Evolutionary conservation across 2,113 vertebrate genomes (phyloP).

Genomic region (Andinoacara biseriatus): DNA sequence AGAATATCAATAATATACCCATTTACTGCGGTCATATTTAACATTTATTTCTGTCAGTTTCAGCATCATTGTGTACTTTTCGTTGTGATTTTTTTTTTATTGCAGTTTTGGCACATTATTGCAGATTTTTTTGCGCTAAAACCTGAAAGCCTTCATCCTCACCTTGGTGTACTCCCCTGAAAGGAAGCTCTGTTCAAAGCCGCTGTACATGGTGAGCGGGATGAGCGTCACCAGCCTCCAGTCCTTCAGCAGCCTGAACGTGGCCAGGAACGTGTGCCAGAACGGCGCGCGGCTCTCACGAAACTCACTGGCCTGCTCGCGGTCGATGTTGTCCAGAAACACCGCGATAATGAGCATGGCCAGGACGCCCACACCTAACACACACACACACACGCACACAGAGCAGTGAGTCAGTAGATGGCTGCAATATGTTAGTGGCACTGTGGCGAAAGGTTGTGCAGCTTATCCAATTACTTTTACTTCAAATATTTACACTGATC

Average conservation of each 20-base stretch:
- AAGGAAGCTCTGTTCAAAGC: conserved; percentile 94
- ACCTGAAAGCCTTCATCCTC: background rate
- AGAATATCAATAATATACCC: no score
- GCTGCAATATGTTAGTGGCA: background rate
- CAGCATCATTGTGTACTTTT: no score
- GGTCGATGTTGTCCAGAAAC: conserved; percentile 87
- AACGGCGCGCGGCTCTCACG: conserved; percentile 74
- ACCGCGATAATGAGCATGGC: conserved; percentile 85
- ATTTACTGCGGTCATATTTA: no score
- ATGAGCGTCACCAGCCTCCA: conserved; percentile 86
- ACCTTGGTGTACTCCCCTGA: conserved; percentile 95
- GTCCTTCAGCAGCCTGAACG: conserved; percentile 86
- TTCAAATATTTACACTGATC: background rate
- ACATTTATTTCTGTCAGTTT: no score
- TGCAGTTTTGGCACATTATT: no score
- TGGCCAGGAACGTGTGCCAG: conserved; percentile 85
- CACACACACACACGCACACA: conserved; percentile 2
- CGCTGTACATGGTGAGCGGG: conserved; percentile 92
- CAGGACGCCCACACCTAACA: conserved; percentile 87
- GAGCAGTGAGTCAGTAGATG: background rate
- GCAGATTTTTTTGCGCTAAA: background rate
- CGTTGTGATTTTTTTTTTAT: no score
- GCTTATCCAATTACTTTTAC: background rate
- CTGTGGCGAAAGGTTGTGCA: background rate
- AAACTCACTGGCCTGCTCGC: conserved; percentile 65